Conservation (phyloP, 2,888 invertebrate species). For the Digitonthophagus gazella region DNA sequence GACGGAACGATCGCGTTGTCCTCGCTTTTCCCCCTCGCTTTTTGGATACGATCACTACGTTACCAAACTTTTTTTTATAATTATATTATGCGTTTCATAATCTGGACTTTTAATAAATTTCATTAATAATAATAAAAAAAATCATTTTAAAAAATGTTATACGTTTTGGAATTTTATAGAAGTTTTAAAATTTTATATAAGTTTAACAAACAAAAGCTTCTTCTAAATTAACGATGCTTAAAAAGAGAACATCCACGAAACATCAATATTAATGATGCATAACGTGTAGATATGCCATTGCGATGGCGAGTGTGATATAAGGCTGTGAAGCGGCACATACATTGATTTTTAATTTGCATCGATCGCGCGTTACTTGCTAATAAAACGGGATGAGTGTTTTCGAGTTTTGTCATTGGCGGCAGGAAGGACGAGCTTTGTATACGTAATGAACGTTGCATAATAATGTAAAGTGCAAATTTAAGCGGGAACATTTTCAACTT, state of each 20-base stretch:
- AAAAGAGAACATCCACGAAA: too few species aligned
- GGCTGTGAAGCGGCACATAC: constrained; percentile 3
- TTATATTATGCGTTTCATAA: not conserved
- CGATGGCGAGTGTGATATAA: not conserved
- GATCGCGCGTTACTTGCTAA: not conserved
- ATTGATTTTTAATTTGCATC: constrained; percentile 4
- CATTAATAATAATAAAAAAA: not conserved
- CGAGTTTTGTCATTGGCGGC: not conserved
- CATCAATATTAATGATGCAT: not conserved
- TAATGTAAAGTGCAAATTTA: not conserved
- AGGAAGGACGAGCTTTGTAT: not conserved
- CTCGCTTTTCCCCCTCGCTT: not conserved
- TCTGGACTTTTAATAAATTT: not conserved
- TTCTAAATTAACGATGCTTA: too few species aligned
- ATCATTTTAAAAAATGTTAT: not conserved
- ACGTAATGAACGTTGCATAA: not conserved
- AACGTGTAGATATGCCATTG: not conserved
- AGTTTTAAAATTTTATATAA: too few species aligned
- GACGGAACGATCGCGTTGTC: not conserved
- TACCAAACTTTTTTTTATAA: not conserved
- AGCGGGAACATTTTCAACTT: too few species aligned
- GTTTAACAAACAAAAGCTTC: too few species aligned
- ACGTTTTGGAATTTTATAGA: too few species aligned
- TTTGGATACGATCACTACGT: constrained; percentile 2
- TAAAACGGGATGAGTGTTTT: not conserved